These are phyloP conservation scores for Selene dorsalis DNA, from an alignment of 2,797 vertebrate genomes.

Conservation along the genomic window DNA sequence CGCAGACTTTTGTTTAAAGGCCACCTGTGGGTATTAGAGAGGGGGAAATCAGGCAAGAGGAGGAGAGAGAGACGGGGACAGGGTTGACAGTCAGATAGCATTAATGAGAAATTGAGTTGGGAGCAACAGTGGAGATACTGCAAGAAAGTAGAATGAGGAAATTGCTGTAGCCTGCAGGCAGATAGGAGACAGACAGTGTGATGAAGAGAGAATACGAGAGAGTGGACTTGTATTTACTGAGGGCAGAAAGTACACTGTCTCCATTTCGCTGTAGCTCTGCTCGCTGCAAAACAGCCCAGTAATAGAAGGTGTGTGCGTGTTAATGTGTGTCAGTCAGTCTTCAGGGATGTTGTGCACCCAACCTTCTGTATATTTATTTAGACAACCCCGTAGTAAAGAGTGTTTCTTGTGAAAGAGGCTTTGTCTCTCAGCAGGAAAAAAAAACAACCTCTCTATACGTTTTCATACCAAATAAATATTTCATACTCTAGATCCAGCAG, in stretches of 20 bases:
- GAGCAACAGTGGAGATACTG: conserved; percentile 32
- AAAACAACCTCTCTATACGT: conserved; percentile 2
- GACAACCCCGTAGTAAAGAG: conserved; percentile 1
- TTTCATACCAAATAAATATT: conserved; percentile 66
- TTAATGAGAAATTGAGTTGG: conserved; percentile 65
- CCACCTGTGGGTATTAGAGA: conserved; percentile 73
- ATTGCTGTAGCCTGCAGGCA: conserved; percentile 38
- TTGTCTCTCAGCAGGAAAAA: conserved; percentile 29
- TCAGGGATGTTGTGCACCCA: conserved; percentile 1
- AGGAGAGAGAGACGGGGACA: background rate
- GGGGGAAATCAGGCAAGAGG: conserved; percentile 32
- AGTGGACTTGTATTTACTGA: conserved; percentile 32
- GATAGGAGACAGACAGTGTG: conserved; percentile 33
- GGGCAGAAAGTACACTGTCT: conserved; percentile 23
- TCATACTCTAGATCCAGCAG: conserved; percentile 46
- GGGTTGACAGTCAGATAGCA: conserved; percentile 60
- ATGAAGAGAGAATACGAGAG: conserved; percentile 21
- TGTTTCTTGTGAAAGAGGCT: conserved; percentile 26
- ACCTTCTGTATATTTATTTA: conserved; percentile 25
- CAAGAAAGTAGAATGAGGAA: conserved; percentile 46
- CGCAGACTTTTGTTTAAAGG: conserved; percentile 66
- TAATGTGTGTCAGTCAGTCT: background rate
- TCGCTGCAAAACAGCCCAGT: conserved; percentile 30
- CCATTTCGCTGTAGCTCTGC: conserved; percentile 31
- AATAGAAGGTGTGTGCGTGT: background rate